phyloP scores from a whole-genome alignment of 2,797 vertebrate species.

The Fistularia commersonii region DNA sequence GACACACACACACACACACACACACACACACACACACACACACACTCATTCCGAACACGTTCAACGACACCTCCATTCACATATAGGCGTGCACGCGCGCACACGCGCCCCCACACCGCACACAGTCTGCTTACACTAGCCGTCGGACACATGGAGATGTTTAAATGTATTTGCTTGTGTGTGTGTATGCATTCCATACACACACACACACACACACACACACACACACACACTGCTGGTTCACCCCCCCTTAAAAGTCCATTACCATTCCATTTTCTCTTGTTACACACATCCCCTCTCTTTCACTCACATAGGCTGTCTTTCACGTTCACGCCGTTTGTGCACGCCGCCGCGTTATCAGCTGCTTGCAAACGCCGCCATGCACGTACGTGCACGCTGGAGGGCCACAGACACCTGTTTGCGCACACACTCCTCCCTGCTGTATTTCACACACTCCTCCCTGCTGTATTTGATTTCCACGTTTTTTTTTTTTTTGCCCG shows the following conservation, averaged over 20 bases:
- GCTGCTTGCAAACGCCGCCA: too few species aligned
- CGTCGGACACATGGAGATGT: conserved; percentile 19
- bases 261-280: too few species aligned
- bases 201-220: conserved; percentile 5
- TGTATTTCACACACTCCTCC: too few species aligned
- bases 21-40: conserved; percentile 8
- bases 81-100: background rate
- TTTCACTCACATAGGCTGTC: conserved; percentile 37
- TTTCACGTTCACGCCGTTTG: too few species aligned
- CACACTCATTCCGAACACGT: too few species aligned
- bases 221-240: conserved; percentile 1
- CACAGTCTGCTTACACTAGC: conserved; percentile 36
- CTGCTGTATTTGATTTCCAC: too few species aligned
- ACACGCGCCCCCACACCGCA: conserved; percentile 18
- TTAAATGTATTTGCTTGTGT: conserved; percentile 17
- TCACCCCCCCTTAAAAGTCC: too few species aligned
- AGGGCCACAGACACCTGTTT: conserved; percentile 16
- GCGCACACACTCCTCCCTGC: too few species aligned
- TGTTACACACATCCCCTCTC: conserved; percentile 50
- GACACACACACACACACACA: conserved; percentile 12
- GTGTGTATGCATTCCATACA: conserved; percentile 14
- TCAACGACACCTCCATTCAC: too few species aligned
- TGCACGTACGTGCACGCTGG: too few species aligned
- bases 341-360: too few species aligned
- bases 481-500: too few species aligned